Evolutionary conservation across 2,113 vertebrate species (phyloP).

Genomic region (Hipposideros armiger): DNA sequence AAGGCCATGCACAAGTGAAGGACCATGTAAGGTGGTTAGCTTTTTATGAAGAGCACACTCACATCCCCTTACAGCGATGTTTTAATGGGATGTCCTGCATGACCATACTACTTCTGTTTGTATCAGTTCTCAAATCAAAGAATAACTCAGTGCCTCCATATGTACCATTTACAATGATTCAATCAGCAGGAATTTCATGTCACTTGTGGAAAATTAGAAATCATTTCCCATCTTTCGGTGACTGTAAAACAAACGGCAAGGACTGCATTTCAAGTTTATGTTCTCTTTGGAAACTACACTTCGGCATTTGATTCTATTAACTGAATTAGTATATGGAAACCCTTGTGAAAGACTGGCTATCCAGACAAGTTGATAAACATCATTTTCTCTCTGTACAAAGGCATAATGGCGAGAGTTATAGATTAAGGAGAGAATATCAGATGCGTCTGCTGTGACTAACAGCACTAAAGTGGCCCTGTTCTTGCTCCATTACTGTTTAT

Average conservation of each 20-base stretch:
- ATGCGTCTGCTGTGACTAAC: conserved; percentile 17
- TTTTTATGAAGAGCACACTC: background rate
- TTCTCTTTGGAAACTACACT: background rate
- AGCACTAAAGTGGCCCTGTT: background rate
- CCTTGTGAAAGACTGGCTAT: background rate
- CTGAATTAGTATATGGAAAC: conserved; percentile 23
- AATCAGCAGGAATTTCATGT: background rate
- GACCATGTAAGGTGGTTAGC: background rate
- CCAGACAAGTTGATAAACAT: conserved; percentile 58
- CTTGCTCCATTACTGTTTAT: conserved; percentile 51
- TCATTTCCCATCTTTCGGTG: conserved; percentile 18
- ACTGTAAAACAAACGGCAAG: background rate
- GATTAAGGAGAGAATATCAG: conserved; percentile 16
- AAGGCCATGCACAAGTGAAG: background rate
- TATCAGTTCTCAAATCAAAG: conserved; percentile 32
- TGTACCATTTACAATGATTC: background rate
- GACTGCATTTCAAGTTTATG: conserved; percentile 16
- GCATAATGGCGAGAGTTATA: background rate
- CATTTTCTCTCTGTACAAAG: conserved; percentile 50
- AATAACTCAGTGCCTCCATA: background rate
- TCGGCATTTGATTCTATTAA: conserved; percentile 49
- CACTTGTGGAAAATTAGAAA: conserved; percentile 7
- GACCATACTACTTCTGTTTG: background rate
- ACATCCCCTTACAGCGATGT: background rate
- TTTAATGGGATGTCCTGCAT: background rate